phyloP scores from a whole-genome alignment of 1,140 invertebrate genomes.

The Euura saliciscinereae region DNA sequence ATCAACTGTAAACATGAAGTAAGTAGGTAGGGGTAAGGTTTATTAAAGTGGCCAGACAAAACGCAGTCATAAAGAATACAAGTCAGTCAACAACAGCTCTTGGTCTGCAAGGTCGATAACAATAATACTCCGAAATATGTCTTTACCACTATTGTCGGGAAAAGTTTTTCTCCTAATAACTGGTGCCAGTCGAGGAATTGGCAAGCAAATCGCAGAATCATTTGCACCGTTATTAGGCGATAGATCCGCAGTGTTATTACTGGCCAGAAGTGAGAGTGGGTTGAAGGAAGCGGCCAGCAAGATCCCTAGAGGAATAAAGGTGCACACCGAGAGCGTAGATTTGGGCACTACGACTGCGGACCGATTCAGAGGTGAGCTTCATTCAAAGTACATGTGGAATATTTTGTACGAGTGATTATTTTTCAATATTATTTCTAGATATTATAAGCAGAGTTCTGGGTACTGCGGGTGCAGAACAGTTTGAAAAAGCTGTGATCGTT shows the following conservation, averaged over 20 bases:
- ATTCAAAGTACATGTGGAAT: background rate
- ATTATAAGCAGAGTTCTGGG: constrained; percentile 49
- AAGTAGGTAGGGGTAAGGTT: too few species aligned
- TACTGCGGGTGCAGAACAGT: constrained; percentile 53
- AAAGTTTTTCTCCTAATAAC: constrained; percentile 62
- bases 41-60: too few species aligned
- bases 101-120: too few species aligned
- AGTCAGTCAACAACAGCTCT: too few species aligned
- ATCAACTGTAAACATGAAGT: too few species aligned
- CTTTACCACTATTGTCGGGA: background rate
- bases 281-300: constrained; percentile 60
- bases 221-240: constrained; percentile 65
- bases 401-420: too few species aligned
- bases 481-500: constrained; percentile 72
- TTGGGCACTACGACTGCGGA: constrained; percentile 55
- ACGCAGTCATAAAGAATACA: too few species aligned
- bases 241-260: constrained; percentile 70
- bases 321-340: constrained; percentile 59
- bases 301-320: constrained; percentile 42
- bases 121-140: background rate
- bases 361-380: constrained; percentile 35
- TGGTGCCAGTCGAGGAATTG: constrained; percentile 83
- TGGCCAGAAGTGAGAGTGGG: constrained; percentile 69
- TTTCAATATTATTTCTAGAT: constrained; percentile 24
- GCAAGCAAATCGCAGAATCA: constrained; percentile 72